Base-by-base conservation (phyloP, 2,797 vertebrate genomes). In the Philypnodon macrostomus region DNA sequence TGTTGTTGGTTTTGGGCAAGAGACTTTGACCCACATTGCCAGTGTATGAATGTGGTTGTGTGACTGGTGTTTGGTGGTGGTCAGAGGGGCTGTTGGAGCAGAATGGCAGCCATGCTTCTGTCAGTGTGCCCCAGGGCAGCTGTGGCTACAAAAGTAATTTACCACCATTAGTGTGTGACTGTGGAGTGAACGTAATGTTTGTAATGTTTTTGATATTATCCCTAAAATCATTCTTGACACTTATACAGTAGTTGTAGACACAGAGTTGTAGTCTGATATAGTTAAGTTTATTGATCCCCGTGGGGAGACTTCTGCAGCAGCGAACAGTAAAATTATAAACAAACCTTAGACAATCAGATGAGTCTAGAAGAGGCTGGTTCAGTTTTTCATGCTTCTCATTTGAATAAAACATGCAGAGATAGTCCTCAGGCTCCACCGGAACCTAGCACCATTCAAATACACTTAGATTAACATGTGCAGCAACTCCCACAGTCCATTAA, bases 231-330 rank as follows among this genome's bases (percentile, higher is more conserved):
- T n/a, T n/a, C n/a, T n/a, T n/a, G n/a, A n/a, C n/a, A n/a, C n/a
- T n/a, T n/a, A n/a, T n/a, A n/a, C n/a, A n/a, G n/a, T n/a, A n/a
- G n/a, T n/a, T n/a, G n/a, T n/a, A n/a, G n/a, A n/a, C n/a, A n/a
- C n/a, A n/a, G n/a, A n/a, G n/a, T n/a, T n/a, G n/a, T n/a, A 58
- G 31, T 58, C 51, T 26, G 64, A 73, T 53, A 24, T 64, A 80
- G 74, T 68, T 14, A 64, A 67, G 71, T 81, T 79, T 75, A 83
- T 75, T 83, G 69, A 75, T 80, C 69, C 46, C 32, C 23, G 14
- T 36, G 46, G 32, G 46, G 46, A 38, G n/a, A 29, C 26, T 37
- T 59, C 51, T 38, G 70, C 61, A 70, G 77, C 77, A 63, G 65
- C 65, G 19, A 74, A 81, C 67, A 64, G 71, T 51, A 65, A 39